These are phyloP conservation scores for Anabacerthia variegaticeps DNA, from an alignment of 2,797 vertebrate genomes.

Conservation along the genomic window DNA sequence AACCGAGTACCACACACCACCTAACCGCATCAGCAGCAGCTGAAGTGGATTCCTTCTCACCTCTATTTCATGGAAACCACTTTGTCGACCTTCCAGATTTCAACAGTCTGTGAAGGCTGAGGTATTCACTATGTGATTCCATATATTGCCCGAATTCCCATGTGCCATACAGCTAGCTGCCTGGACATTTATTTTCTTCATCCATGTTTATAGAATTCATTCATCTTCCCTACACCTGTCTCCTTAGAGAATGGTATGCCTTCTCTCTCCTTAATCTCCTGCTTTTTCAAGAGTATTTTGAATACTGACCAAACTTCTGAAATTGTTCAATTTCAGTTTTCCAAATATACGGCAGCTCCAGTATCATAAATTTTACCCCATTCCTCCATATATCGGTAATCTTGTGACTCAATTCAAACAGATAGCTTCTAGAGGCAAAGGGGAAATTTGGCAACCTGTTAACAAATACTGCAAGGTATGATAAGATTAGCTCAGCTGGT, in stretches of 20 bases:
- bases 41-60: background rate
- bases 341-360: background rate
- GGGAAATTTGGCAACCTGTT: background rate
- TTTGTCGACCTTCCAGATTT: background rate
- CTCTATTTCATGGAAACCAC: background rate
- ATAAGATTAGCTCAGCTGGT: background rate
- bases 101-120: background rate
- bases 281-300: background rate
- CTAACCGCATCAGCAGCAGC: background rate
- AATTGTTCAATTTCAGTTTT: background rate
- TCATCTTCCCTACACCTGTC: background rate
- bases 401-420: background rate
- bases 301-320: background rate
- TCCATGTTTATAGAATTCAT: background rate
- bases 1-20: background rate
- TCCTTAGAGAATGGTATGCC: background rate
- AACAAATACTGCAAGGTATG: background rate
- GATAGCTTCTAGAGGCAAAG: background rate
- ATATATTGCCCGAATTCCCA: background rate
- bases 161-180: background rate
- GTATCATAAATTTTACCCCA: background rate
- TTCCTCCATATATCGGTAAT: background rate
- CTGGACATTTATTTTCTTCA: background rate
- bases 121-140: background rate
- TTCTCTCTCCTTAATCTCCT: background rate